These are phyloP conservation scores for Piezodorus guildinii DNA, from an alignment of 1,140 invertebrate genomes.

Conservation along the genomic window DNA sequence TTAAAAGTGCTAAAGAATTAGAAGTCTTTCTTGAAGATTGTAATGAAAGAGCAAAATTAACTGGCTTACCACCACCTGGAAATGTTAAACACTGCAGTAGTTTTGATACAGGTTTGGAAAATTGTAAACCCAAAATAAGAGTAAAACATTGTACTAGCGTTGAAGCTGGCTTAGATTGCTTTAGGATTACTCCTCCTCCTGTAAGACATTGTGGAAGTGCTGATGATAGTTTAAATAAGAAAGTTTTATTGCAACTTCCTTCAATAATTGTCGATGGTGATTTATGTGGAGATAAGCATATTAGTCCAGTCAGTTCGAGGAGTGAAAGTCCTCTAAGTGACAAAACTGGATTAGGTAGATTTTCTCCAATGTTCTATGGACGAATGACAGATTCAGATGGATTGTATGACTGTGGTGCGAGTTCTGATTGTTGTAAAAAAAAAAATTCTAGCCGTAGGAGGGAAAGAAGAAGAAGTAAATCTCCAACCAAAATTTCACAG, in stretches of 20 bases:
- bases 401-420: conserved; percentile 61
- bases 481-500: conserved; percentile 18
- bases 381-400: conserved; percentile 59
- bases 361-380: conserved; percentile 58
- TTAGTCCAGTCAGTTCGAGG: conserved; percentile 57
- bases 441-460: conserved; percentile 26
- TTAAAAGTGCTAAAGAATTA: conserved; percentile 51
- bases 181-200: conserved; percentile 32
- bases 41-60: conserved; percentile 29
- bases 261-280: conserved; percentile 47
- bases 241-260: conserved; percentile 44
- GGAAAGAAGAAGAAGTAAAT: conserved; percentile 25
- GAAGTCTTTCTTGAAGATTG: conserved; percentile 44
- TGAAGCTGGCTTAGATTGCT: conserved; percentile 27
- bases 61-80: conserved; percentile 23
- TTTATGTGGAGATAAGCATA: conserved; percentile 29
- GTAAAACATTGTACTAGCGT: conserved; percentile 27
- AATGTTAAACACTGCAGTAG: conserved; percentile 26
- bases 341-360: conserved; percentile 46
- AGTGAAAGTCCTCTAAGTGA: conserved; percentile 66
- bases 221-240: conserved; percentile 38
- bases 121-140: conserved; percentile 14
- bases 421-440: conserved; percentile 42
- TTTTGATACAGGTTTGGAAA: conserved; percentile 25
- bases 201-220: conserved; percentile 31